Percentiles rank a stretch among this genome's conserved stretches.
These are phyloP conservation scores for Heteromyza rotundicornis DNA, from an alignment of 2,888 invertebrate genomes.

Conservation along the genomic window DNA sequence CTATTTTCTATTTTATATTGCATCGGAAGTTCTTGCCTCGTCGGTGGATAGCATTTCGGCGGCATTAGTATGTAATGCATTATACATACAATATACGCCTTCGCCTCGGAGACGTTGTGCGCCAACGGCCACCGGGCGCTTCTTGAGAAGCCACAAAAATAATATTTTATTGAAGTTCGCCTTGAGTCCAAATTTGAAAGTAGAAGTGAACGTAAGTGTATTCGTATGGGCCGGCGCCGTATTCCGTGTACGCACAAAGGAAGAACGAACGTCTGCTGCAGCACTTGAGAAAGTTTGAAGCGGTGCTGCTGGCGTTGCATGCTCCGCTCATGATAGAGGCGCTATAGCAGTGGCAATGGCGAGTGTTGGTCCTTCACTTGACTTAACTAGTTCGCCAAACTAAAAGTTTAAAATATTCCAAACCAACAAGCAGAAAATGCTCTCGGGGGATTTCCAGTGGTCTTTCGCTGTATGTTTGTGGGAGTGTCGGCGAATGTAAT, in stretches of 20 bases:
- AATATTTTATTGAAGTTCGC: constrained; percentile 23
- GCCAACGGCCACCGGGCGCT: no score
- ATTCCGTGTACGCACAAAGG: neutral
- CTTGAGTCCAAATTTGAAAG: constrained; percentile 13
- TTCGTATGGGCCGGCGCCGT: neutral
- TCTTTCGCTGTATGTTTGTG: constrained; percentile 31
- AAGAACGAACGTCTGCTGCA: constrained; percentile 28
- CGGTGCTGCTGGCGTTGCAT: constrained; percentile 10
- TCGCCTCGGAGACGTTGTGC: no score
- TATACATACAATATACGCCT: no score
- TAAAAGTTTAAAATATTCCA: constrained; percentile 38
- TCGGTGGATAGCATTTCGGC: no score
- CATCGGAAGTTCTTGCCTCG: neutral
- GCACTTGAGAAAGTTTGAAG: constrained; percentile 30
- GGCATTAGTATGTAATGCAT: constrained; percentile 15
- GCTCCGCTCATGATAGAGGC: constrained; percentile 6
- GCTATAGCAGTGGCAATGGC: neutral
- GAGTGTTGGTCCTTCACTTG: constrained; percentile 25
- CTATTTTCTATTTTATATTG: no score
- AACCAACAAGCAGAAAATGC: constrained; percentile 24
- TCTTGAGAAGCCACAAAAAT: constrained; percentile 10
- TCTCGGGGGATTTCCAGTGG: neutral
- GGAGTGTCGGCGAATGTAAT: constrained; percentile 36
- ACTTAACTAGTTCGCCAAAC: constrained; percentile 35
- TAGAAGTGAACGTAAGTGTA: neutral